These are phyloP conservation scores for Hafferia zeledoni DNA, from an alignment of 2,797 vertebrate species.

Conservation along the genomic window DNA sequence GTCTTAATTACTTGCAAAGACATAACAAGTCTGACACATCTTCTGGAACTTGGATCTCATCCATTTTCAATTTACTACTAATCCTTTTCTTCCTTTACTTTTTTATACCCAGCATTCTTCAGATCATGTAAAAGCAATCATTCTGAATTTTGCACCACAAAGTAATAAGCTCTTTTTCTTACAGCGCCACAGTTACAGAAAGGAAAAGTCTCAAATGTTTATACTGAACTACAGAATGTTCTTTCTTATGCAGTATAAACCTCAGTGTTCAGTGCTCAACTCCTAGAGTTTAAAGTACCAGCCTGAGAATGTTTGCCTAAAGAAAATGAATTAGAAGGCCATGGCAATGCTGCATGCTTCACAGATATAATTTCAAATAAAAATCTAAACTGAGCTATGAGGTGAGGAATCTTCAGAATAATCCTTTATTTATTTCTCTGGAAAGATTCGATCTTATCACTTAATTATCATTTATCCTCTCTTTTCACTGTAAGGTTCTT, in stretches of 20 bases:
- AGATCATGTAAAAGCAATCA: not conserved
- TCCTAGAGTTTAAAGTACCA: not conserved
- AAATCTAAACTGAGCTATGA: not conserved
- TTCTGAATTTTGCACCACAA: not conserved
- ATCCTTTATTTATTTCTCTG: conserved; percentile 1
- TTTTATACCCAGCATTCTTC: not conserved
- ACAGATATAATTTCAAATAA: not conserved
- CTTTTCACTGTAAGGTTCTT: not conserved
- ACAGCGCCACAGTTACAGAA: not conserved
- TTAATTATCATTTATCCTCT: not conserved
- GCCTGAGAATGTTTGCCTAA: not conserved
- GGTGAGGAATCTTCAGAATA: conserved; percentile 2
- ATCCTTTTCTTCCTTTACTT: not conserved
- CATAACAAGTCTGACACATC: not conserved
- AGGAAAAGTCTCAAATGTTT: not conserved
- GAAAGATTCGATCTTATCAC: not conserved
- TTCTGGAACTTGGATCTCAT: not conserved
- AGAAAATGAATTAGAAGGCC: not conserved
- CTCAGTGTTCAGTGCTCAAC: not conserved
- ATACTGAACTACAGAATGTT: not conserved
- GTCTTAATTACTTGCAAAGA: not conserved
- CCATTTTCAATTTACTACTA: not conserved
- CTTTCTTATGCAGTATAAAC: not conserved
- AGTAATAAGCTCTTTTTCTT: not conserved
- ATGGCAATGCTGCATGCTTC: not conserved